phyloP scores from a whole-genome alignment of 2,888 invertebrate species.

The Mythimna pallens region DNA sequence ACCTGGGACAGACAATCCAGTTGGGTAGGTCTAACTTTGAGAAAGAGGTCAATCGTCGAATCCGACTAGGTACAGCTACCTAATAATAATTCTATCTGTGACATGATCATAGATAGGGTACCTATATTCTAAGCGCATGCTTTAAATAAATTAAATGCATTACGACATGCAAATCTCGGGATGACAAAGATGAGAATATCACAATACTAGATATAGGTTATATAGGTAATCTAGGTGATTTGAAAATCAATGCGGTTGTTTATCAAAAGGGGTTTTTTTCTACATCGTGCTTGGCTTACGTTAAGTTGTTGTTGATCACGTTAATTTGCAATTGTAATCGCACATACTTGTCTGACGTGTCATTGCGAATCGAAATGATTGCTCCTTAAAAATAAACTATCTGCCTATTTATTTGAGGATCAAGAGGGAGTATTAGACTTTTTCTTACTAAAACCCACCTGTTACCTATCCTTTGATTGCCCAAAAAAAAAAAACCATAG shows the following conservation, averaged over 20 bases:
- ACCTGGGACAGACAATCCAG: too few species aligned
- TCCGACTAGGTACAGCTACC: too few species aligned
- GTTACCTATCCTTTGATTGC: too few species aligned
- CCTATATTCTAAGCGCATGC: not conserved
- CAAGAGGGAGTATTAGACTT: too few species aligned
- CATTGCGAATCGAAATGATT: not conserved
- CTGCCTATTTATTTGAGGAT: too few species aligned
- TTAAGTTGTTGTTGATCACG: not conserved
- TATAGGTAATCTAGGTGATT: slow-evolving; percentile 1
- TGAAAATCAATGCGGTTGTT: slow-evolving; percentile 13
- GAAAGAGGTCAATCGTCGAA: too few species aligned
- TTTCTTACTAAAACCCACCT: too few species aligned
- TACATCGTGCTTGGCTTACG: slow-evolving; percentile 12
- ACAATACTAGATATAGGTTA: not conserved
- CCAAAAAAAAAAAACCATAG: too few species aligned
- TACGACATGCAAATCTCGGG: not conserved
- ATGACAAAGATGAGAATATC: not conserved
- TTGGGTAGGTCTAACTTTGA: too few species aligned
- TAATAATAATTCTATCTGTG: too few species aligned
- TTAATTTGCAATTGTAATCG: slow-evolving; percentile 23
- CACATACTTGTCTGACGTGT: not conserved
- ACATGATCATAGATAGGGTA: too few species aligned
- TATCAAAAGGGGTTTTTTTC: slow-evolving; percentile 11
- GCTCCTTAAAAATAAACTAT: not conserved
- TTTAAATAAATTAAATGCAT: not conserved